Conservation (phyloP, 2,888 invertebrate species). For the Mythimna loreyi region DNA sequence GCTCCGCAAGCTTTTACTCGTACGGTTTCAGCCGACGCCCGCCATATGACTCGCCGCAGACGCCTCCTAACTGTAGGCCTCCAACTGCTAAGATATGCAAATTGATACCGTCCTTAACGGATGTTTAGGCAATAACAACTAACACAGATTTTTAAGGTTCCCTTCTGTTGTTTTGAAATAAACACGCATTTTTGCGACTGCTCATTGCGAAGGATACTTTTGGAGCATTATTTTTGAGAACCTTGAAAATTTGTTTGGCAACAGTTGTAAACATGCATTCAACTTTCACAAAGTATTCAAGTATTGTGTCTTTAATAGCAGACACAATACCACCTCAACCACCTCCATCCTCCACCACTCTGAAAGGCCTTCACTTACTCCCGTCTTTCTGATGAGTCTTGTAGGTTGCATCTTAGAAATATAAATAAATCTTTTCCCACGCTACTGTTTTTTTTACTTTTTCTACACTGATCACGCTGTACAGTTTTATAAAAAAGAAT, state of each 20-base stretch:
- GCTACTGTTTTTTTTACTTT: no score
- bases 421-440: no score
- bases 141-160: conserved; percentile 41
- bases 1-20: conserved; percentile 78
- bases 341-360: no score
- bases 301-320: no score
- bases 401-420: no score
- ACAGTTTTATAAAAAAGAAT: no score
- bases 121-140: conserved; percentile 31
- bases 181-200: background rate
- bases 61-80: conserved; percentile 67
- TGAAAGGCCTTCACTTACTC: no score
- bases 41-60: conserved; percentile 81
- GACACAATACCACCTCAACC: no score
- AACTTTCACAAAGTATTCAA: no score
- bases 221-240: background rate
- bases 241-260: background rate
- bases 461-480: no score
- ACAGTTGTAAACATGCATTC: no score
- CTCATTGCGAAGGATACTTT: background rate
- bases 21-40: conserved; percentile 84
- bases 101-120: conserved; percentile 37
- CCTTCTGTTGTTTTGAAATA: conserved; percentile 14
- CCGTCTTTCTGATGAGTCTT: no score
- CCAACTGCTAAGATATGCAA: conserved; percentile 59